phyloP scores from a whole-genome alignment of 2,888 invertebrate species.

The Lithophane ornitopus region DNA sequence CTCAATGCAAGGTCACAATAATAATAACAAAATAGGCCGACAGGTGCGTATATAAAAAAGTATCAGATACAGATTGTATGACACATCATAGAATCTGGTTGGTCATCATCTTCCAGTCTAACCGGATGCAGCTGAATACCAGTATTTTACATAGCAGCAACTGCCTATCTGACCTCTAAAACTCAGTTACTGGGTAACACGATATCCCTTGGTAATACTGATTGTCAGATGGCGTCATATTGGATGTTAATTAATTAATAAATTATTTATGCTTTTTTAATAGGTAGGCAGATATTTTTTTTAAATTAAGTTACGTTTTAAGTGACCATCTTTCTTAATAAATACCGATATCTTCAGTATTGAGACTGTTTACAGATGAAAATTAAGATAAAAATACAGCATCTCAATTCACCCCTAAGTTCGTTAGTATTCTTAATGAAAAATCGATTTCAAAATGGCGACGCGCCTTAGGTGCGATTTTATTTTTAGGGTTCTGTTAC shows the following conservation, averaged over 20 bases:
- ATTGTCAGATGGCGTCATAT: not conserved
- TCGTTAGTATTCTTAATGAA: slow-evolving; percentile 80
- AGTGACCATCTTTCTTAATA: not conserved
- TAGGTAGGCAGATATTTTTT: no score
- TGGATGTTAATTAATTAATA: not conserved
- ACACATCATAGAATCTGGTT: no score
- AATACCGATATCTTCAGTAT: slow-evolving; percentile 15
- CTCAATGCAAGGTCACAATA: no score
- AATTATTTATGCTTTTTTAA: not conserved
- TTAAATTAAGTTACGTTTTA: slow-evolving; percentile 5
- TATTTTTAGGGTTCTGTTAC: slow-evolving; percentile 64
- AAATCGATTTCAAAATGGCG: slow-evolving; percentile 78
- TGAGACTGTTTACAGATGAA: slow-evolving; percentile 57
- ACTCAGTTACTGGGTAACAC: not conserved
- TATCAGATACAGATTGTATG: no score
- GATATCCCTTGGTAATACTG: not conserved
- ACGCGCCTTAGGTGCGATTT: slow-evolving; percentile 69
- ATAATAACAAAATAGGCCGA: no score
- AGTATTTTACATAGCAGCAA: not conserved
- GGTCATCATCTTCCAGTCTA: not conserved
- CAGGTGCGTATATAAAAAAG: not conserved
- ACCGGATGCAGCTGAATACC: not conserved
- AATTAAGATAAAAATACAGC: slow-evolving; percentile 67
- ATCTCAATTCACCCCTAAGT: slow-evolving; percentile 70
- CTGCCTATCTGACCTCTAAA: not conserved